A percentile compares a stretch with the other conserved stretches of the same genome.
phyloP scores from a whole-genome alignment of 2,113 vertebrate species.

The Nothocercus julius region DNA sequence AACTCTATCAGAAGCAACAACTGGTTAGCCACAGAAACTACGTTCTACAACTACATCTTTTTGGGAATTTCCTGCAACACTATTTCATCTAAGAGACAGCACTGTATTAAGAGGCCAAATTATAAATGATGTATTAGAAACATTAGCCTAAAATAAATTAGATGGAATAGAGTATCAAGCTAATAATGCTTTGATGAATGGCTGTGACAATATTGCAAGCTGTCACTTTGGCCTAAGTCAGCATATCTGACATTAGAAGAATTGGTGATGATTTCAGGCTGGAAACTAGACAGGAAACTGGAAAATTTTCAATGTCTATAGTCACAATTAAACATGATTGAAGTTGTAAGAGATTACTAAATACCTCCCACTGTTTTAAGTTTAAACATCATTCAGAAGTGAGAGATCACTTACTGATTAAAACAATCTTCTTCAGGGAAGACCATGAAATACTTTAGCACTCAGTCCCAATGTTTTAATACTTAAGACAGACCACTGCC shows the following conservation, averaged over 20 bases:
- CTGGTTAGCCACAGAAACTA: neutral
- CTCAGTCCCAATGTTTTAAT: neutral
- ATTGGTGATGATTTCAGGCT: neutral
- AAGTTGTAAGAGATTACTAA: neutral
- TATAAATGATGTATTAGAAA: neutral
- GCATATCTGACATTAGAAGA: accelerated
- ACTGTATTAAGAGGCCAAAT: neutral
- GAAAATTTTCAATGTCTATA: neutral
- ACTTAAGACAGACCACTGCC: too few relatives aligned
- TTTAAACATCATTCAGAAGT: accelerated
- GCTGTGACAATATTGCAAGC: neutral
- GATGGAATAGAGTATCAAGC: neutral
- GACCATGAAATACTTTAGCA: neutral
- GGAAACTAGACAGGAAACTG: neutral
- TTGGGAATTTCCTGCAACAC: neutral
- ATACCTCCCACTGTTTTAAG: neutral
- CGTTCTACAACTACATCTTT: neutral
- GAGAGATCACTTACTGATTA: neutral
- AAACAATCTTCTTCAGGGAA: neutral
- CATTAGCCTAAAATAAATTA: neutral
- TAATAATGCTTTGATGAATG: neutral
- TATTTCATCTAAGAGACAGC: neutral
- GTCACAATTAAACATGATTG: neutral
- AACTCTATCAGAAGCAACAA: neutral
- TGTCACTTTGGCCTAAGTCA: neutral